Conservation (phyloP, 2,888 invertebrate species). For the Rhabditoides inermis region DNA sequence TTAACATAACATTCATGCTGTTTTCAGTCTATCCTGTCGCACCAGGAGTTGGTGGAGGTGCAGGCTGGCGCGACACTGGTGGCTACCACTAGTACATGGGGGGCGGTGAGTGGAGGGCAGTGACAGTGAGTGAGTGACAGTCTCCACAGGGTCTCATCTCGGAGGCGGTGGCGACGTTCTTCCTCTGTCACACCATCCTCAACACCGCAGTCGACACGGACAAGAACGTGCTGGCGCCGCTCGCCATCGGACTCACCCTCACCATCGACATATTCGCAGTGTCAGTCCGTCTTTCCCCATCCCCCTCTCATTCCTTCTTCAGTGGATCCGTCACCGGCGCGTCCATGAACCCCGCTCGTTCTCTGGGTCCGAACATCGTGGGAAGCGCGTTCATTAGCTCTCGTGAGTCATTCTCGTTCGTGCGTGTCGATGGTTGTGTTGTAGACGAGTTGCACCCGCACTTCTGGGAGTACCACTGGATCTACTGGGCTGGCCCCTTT, state of each 20-base stretch:
- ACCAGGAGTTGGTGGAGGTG: slow-evolving; percentile 11
- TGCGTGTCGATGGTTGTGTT: too few relatives aligned
- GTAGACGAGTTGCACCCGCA: neutral
- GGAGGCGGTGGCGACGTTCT: slow-evolving; percentile 47
- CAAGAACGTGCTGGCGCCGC: slow-evolving; percentile 49
- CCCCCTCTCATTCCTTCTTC: too few relatives aligned
- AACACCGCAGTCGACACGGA: slow-evolving; percentile 52
- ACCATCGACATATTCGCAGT: slow-evolving; percentile 52
- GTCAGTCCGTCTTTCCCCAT: slow-evolving; percentile 20
- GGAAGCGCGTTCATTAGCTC: slow-evolving; percentile 14
- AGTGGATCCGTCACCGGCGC: slow-evolving; percentile 53
- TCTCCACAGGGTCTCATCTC: slow-evolving; percentile 34
- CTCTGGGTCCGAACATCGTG: slow-evolving; percentile 54
- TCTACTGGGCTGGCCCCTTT: slow-evolving; percentile 53
- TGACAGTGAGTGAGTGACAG: neutral
- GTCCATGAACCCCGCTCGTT: slow-evolving; percentile 55
- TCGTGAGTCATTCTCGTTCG: slow-evolving; percentile 1
- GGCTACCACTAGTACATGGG: slow-evolving; percentile 16
- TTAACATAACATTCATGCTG: neutral
- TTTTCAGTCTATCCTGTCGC: slow-evolving; percentile 18
- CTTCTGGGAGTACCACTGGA: slow-evolving; percentile 46
- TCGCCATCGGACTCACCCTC: slow-evolving; percentile 54
- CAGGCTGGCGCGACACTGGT: slow-evolving; percentile 29
- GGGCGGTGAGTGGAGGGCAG: slow-evolving; percentile 4
- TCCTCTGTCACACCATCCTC: slow-evolving; percentile 53